Evolutionary conservation across 2,888 invertebrate species (phyloP), one percentile per base, ranked within the genome.

Genomic region (Pecten maximus): DNA sequence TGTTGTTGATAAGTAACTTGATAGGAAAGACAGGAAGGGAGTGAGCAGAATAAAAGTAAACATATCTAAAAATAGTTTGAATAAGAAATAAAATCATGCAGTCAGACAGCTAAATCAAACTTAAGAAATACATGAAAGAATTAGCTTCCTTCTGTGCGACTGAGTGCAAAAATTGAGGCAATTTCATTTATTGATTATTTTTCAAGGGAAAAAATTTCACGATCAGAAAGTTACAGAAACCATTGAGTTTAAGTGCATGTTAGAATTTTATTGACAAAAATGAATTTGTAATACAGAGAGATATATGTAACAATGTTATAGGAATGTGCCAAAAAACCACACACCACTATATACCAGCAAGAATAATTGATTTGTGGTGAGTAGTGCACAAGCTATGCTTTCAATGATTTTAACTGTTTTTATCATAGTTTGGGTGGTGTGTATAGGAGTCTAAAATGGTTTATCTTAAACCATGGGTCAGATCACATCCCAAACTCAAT

Each of bases 341-440:
- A 74, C 6, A 35, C 8, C 28, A 2, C 10, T 74, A 74, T 16
- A 74, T 35, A 35, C 74, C 28, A 10, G 6, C 74, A 15, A 10
- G 74, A 74, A 74, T 74, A 74, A 74, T 74, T 74, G 74, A 74
- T 74, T 28, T 74, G 35, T 74, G 74, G 28, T 10, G 35, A 74
- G 12, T 74, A 74, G 74, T 74, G 28, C 74, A 28, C 74, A 74
- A 8, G 28, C 28, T 74, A 74, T 74, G 74, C 74, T 74, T 74
- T 74, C 74, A 28, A 0, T 74, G 15, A 35, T 74, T 60, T 60
- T 60, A 60, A 60, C 6, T 60, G 60, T 23, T 60, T n/a, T 35
- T 74, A 74, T 74, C 35, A 74, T 28, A 74, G 35, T 74, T 28
- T 74, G 74, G 8, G 28, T 15, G 74, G 35, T 74, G 74, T n/a